Percentiles rank a stretch among this genome's conserved stretches.
phyloP scores from a whole-genome alignment of 2,888 invertebrate species.

The Sycophila texana region DNA sequence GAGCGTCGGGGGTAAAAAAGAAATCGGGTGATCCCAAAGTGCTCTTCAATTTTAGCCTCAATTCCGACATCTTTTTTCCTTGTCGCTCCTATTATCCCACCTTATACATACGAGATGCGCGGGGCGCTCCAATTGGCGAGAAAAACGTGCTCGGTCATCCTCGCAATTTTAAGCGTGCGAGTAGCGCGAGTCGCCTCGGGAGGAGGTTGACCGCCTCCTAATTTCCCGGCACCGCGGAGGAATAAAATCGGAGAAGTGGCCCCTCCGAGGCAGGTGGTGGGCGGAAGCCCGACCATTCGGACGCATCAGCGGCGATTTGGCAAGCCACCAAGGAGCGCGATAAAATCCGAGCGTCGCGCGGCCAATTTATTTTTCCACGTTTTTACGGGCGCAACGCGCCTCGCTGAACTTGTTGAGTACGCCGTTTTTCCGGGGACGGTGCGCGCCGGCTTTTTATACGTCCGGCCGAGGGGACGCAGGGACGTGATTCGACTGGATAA shows the following conservation, averaged over 20 bases:
- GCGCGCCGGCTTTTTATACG: background rate
- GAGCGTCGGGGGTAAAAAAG: too few species aligned
- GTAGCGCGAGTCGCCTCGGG: too few species aligned
- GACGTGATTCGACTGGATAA: constrained; percentile 39
- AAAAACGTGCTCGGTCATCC: too few species aligned
- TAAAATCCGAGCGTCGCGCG: constrained; percentile 63
- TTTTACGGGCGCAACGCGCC: background rate
- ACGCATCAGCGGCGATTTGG: constrained; percentile 79
- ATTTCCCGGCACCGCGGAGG: background rate
- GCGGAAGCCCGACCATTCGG: constrained; percentile 42
- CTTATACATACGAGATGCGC: too few species aligned
- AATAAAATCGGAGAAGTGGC: constrained; percentile 5
- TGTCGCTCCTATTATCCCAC: too few species aligned
- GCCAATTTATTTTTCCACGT: constrained; percentile 23
- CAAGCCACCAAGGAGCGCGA: constrained; percentile 79
- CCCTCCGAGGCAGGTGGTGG: too few species aligned
- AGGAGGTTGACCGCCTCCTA: background rate
- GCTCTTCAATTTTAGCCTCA: too few species aligned
- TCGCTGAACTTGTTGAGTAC: constrained; percentile 40
- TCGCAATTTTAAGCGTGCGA: too few species aligned
- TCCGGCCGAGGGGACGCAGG: background rate
- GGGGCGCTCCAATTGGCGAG: too few species aligned
- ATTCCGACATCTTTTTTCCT: too few species aligned
- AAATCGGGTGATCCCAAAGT: too few species aligned
- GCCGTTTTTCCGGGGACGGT: constrained; percentile 17